Base-by-base conservation (phyloP, 1,140 invertebrate species). In the Trichomalopsis sarcophagae region DNA sequence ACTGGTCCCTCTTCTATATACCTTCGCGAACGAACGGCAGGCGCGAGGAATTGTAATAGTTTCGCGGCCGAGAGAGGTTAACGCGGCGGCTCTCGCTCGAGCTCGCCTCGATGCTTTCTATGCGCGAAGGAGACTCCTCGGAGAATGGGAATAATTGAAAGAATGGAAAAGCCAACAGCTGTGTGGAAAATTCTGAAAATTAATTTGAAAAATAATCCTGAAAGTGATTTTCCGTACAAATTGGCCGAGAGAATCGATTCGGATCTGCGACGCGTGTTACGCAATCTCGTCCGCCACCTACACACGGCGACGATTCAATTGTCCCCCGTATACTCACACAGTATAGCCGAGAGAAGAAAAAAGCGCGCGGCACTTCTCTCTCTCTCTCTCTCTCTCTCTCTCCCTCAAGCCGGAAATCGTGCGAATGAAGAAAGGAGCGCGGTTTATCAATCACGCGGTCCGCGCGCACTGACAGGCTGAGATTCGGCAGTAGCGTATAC, bases 401-500 rank as follows among this genome's bases (percentile, higher is more conserved):
- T 23, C 13, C 2, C 9, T 50, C 50, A 3, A 50, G 71, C 71
- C 71, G 87, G 84, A 87, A 89, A 87, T 89, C 86, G 87, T 81
- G 86, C 80, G 86, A 86, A 90, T 88, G 87, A 88, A 89, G 86
- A 86, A 90, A 88, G 85, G 86, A 75, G 85, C 84, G 85, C 87
- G 84, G 86, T 88, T 89, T 89, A 91, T 91, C 90, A 90, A 91
- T 91, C 90, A 91, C 89, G 33, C 79, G 86, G 69, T 76, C 30
- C 36, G 21, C 36, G 85, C 85, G 85, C 85, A 89, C 87, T 87
- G 90, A 91, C 90, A 89, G 88, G 84, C 88, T 82, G 89, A 91
- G 88, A 90, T 91, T 90, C 89, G 89, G 88, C 89, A 89, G 90
- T 86, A 84, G 83, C 21, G n/a, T 68, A 50, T 13, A 17, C 6